Percentiles rank a stretch among this genome's conserved stretches.
Evolutionary conservation across 2,113 vertebrate genomes (phyloP).

Genomic region (Rhynchomys soricoides): DNA sequence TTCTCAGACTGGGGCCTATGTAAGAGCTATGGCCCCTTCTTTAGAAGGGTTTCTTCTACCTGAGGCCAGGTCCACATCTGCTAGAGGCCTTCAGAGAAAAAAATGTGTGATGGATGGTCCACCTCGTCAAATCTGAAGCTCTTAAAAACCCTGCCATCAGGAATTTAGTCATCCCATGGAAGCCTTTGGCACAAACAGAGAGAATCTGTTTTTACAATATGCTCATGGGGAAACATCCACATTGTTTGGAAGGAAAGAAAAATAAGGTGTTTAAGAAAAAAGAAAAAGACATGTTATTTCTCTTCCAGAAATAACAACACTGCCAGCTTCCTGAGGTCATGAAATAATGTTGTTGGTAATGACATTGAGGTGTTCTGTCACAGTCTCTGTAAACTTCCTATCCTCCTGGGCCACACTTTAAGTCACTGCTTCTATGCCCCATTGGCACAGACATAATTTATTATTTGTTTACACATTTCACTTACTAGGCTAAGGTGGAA

Average conservation of each 20-base stretch:
- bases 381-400: conserved; percentile 64
- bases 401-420: conserved; percentile 69
- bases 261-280: conserved; percentile 43
- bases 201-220: conserved; percentile 28
- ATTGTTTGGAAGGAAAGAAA: not conserved
- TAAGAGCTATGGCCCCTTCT: not conserved
- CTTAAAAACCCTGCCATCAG: not conserved
- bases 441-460: conserved; percentile 66
- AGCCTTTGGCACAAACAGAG: not conserved
- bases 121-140: not conserved
- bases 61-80: not conserved
- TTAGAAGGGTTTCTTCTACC: not conserved
- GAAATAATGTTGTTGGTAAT: conserved; percentile 53
- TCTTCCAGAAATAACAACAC: conserved; percentile 50
- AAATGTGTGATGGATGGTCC: not conserved
- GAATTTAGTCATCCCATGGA: not conserved
- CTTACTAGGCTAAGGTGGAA: conserved; percentile 55
- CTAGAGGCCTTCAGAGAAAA: not conserved
- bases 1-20: not conserved
- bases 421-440: conserved; percentile 67
- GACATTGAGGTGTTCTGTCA: conserved; percentile 61
- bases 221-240: conserved; percentile 15
- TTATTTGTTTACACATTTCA: conserved; percentile 75
- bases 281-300: conserved; percentile 18
- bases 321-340: conserved; percentile 32